Percentiles rank a stretch among this genome's conserved stretches.
Conservation (phyloP, 2,113 vertebrate genomes). For the Rhinolophus ferrumequinum region DNA sequence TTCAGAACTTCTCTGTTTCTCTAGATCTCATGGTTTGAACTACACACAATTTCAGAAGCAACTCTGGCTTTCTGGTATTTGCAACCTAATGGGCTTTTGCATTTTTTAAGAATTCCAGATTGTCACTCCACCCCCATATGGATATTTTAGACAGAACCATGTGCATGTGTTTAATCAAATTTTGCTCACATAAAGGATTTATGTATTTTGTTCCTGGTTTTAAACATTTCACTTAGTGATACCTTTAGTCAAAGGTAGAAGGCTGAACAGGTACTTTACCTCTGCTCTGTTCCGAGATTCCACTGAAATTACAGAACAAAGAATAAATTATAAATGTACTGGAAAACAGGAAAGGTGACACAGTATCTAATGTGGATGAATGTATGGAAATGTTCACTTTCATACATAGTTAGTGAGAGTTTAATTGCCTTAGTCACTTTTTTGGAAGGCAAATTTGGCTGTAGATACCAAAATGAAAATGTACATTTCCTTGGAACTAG, state of each 20-base stretch:
- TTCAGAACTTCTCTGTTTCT: not conserved
- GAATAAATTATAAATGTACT: not conserved
- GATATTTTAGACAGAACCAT: not conserved
- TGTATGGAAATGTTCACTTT: not conserved
- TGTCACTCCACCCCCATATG: not conserved
- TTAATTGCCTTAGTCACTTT: not conserved
- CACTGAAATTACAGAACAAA: not conserved
- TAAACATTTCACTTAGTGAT: not conserved
- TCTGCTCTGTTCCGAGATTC: not conserved
- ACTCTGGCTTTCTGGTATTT: not conserved
- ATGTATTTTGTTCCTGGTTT: conserved; percentile 19
- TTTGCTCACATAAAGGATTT: not conserved
- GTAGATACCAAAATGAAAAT: not conserved
- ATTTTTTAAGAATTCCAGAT: not conserved
- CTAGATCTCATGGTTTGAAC: not conserved
- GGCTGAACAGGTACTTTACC: not conserved
- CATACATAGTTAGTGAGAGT: not conserved
- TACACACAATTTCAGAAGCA: not conserved
- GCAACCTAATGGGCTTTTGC: not conserved
- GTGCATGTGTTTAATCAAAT: not conserved
- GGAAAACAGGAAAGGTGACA: not conserved
- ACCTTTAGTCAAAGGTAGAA: not conserved
- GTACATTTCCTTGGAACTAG: not conserved
- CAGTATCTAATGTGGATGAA: not conserved
- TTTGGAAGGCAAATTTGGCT: conserved; percentile 34